Evolutionary conservation across 2,888 invertebrate genomes (phyloP).

Genomic region (Sinhomidia bicolor): DNA sequence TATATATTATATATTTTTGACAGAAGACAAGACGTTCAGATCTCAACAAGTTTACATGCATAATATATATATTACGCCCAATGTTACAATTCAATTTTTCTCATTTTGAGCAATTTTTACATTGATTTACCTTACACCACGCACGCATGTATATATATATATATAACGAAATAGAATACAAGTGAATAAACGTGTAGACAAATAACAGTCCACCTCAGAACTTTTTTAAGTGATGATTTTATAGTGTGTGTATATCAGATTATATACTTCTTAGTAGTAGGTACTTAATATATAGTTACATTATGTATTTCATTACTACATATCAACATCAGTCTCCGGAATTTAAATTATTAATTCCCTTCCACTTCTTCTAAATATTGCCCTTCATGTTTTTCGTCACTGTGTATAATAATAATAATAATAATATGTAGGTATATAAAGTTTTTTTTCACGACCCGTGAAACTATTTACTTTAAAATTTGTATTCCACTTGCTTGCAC

Average conservation of each 20-base stretch:
- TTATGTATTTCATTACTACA: constrained; percentile 58
- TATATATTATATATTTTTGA: constrained; percentile 44
- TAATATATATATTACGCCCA: constrained; percentile 9
- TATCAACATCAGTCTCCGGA: constrained; percentile 75
- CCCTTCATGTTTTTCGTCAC: constrained; percentile 34
- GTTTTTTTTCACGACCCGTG: constrained; percentile 47
- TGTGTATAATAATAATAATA: too few relatives aligned
- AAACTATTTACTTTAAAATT: constrained; percentile 8
- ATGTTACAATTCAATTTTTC: constrained; percentile 46
- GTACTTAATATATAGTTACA: constrained; percentile 34
- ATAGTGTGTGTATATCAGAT: not conserved
- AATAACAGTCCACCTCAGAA: constrained; percentile 38
- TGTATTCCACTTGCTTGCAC: constrained; percentile 50
- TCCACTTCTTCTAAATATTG: constrained; percentile 54
- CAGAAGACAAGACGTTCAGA: constrained; percentile 58
- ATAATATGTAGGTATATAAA: constrained; percentile 25
- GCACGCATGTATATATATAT: not conserved
- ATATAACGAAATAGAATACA: constrained; percentile 53
- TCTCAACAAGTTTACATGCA: constrained; percentile 44
- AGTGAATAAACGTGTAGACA: constrained; percentile 42
- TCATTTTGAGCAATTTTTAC: constrained; percentile 72
- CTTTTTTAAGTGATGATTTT: not conserved
- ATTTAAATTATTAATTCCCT: constrained; percentile 63
- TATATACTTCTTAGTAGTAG: constrained; percentile 24
- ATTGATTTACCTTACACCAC: constrained; percentile 57